Percentiles rank a stretch among this genome's conserved stretches.
Evolutionary conservation across 2,797 vertebrate species (phyloP).

Genomic region (Arrhamphus sclerolepis): DNA sequence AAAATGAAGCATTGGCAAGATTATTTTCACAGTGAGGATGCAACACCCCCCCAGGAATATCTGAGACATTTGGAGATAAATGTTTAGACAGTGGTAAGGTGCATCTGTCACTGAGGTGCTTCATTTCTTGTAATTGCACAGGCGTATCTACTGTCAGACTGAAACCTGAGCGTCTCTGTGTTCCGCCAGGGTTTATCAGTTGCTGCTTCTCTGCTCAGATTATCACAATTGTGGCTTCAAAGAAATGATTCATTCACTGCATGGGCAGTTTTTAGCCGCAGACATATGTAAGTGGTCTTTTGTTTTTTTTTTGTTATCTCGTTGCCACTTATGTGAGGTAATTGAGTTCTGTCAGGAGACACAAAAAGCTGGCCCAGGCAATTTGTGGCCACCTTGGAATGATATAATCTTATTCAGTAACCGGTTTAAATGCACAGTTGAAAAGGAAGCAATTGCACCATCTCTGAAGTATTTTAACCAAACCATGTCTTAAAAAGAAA

Average conservation of each 20-base stretch:
- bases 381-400: no score
- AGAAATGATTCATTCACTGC: slow-evolving; percentile 55
- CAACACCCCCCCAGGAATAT: no score
- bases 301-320: slow-evolving; percentile 17
- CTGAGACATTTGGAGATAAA: slow-evolving; percentile 4
- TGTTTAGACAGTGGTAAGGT: slow-evolving; percentile 50
- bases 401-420: no score
- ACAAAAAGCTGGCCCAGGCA: slow-evolving; percentile 9
- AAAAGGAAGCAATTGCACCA: no score
- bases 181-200: slow-evolving; percentile 26
- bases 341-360: slow-evolving; percentile 20
- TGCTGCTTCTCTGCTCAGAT: slow-evolving; percentile 32
- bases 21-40: background rate
- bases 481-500: no score
- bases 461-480: no score
- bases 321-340: slow-evolving; percentile 24
- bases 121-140: slow-evolving; percentile 23
- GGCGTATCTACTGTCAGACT: slow-evolving; percentile 28
- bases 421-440: no score
- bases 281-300: slow-evolving; percentile 7
- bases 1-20: background rate
- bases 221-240: slow-evolving; percentile 43
- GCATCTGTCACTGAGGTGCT: slow-evolving; percentile 25
- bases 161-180: slow-evolving; percentile 38
- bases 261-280: slow-evolving; percentile 20